phyloP scores from a whole-genome alignment of 2,113 vertebrate species.

The Anser brachyrhynchus region DNA sequence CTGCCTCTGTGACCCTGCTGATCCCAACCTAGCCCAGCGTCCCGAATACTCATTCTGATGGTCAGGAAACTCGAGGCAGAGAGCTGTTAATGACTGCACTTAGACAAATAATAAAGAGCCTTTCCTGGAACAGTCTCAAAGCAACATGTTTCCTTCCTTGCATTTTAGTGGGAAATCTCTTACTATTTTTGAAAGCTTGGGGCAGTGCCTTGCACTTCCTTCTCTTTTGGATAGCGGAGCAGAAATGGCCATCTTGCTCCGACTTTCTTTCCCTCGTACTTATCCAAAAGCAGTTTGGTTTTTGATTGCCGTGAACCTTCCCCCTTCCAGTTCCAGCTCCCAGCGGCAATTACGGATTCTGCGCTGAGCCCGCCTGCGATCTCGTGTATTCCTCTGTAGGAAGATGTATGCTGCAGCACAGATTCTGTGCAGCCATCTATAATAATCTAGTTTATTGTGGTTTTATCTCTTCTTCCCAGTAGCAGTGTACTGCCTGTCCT shows the following conservation, averaged over 20 bases:
- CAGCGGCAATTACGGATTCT: neutral
- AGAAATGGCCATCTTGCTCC: neutral
- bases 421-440: neutral
- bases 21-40: fast-evolving
- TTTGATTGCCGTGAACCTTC: neutral
- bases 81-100: neutral
- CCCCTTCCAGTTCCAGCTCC: neutral
- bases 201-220: slow-evolving; percentile 14
- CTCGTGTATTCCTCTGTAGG: neutral
- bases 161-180: slow-evolving; percentile 22
- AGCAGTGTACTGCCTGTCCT: neutral
- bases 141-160: slow-evolving; percentile 56
- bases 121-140: slow-evolving; percentile 37
- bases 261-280: neutral
- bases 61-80: neutral
- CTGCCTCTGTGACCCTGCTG: neutral
- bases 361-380: neutral
- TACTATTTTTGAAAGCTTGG: neutral
- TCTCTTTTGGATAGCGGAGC: neutral
- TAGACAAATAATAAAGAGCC: neutral
- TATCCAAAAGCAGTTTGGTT: neutral
- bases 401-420: neutral
- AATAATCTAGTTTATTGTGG: neutral
- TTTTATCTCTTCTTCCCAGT: neutral
- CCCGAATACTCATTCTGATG: fast-evolving